These are phyloP conservation scores for Horisme vitalbata DNA, from an alignment of 2,888 invertebrate species.

Conservation along the genomic window DNA sequence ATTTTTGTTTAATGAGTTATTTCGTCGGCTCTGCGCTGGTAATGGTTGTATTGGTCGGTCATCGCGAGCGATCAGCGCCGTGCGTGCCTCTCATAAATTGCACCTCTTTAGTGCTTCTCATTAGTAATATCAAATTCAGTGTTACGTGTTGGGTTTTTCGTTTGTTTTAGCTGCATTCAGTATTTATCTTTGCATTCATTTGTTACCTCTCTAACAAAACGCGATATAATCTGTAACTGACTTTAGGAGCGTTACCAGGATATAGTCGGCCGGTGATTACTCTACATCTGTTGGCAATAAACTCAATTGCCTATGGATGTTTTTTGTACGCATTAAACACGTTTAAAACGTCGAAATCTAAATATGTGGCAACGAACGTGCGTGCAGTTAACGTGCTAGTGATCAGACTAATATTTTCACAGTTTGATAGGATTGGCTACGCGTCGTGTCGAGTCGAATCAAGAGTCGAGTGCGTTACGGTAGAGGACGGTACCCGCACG, in stretches of 20 bases:
- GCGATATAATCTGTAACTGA: conserved; percentile 16
- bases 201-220: conserved; percentile 12
- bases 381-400: conserved; percentile 34
- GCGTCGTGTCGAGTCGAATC: conserved; percentile 41
- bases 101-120: conserved; percentile 31
- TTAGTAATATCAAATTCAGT: conserved; percentile 27
- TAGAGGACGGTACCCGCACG: conserved; percentile 7
- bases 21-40: conserved; percentile 47
- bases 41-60: conserved; percentile 33
- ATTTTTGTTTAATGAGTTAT: conserved; percentile 76
- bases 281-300: conserved; percentile 33
- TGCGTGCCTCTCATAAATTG: conserved; percentile 27
- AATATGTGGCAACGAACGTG: conserved; percentile 33
- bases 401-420: conserved; percentile 70
- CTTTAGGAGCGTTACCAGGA: conserved; percentile 28
- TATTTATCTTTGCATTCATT: conserved; percentile 14
- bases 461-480: conserved; percentile 27
- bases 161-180: conserved; percentile 7
- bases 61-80: conserved; percentile 30
- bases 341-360: conserved; percentile 30
- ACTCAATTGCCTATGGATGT: conserved; percentile 32
- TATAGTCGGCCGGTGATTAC: conserved; percentile 25
- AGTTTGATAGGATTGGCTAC: conserved; percentile 69
- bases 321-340: conserved; percentile 30
- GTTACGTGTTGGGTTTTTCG: conserved; percentile 10